Percentiles rank a stretch among this genome's conserved stretches.
Evolutionary conservation across 1,140 invertebrate species (phyloP).

Genomic region (Odontomachus brunneus): DNA sequence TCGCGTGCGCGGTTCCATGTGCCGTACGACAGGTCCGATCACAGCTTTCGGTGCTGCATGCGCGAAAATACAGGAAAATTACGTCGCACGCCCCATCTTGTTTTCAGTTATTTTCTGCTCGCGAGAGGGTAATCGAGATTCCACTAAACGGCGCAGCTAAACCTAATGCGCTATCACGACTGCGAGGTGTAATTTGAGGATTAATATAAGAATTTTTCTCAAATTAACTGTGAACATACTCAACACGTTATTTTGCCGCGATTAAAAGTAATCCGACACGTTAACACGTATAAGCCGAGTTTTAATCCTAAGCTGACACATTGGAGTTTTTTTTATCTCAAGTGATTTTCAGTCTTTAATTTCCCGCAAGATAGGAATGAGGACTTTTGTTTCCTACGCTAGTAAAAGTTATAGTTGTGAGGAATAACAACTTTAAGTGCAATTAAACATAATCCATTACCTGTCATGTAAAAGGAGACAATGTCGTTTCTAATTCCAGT

Average conservation of each 20-base stretch:
- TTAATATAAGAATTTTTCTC: neutral
- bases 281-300: neutral
- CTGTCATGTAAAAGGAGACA: no score
- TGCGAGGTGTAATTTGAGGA: slow-evolving; percentile 9
- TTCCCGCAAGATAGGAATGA: no score
- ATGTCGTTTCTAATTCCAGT: no score
- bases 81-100: neutral
- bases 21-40: neutral
- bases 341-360: no score
- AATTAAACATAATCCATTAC: no score
- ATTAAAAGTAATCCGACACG: neutral
- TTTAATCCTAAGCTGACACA: no score
- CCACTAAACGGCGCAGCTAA: slow-evolving; percentile 1
- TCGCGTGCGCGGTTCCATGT: slow-evolving; percentile 5
- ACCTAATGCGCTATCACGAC: slow-evolving; percentile 13
- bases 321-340: no score
- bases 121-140: slow-evolving; percentile 3
- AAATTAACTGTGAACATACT: neutral
- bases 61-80: slow-evolving; percentile 19
- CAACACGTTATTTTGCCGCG: neutral
- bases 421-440: no score
- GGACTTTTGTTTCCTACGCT: no score
- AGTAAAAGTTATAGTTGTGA: no score
- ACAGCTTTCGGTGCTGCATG: slow-evolving; percentile 9
- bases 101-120: slow-evolving; percentile 23